phyloP scores from a whole-genome alignment of 2,797 vertebrate genomes.

The Acestrorhynchus altus region DNA sequence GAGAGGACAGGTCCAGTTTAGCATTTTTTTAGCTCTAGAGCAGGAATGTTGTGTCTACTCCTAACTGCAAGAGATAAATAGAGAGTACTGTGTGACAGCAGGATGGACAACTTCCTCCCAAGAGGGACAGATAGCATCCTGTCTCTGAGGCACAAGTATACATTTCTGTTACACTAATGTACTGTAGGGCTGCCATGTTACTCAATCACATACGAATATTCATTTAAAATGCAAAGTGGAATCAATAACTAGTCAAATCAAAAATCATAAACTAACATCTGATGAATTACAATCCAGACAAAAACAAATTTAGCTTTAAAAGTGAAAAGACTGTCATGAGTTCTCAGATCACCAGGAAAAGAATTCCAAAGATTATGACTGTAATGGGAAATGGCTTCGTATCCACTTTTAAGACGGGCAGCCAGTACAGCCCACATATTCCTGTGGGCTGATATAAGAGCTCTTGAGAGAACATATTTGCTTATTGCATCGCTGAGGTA shows the following conservation, averaged over 20 bases:
- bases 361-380: neutral
- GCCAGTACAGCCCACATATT: neutral
- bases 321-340: neutral
- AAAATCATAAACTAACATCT: too few species aligned
- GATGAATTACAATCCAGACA: too few species aligned
- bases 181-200: neutral
- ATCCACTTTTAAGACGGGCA: neutral
- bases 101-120: slow-evolving; percentile 19
- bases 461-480: too few species aligned
- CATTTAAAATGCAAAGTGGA: too few species aligned
- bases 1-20: neutral
- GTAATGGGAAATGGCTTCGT: neutral
- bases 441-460: too few species aligned
- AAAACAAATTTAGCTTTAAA: too few species aligned
- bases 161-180: neutral
- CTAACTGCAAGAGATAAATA: slow-evolving; percentile 4
- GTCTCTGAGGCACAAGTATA: slow-evolving; percentile 1
- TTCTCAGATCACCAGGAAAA: neutral
- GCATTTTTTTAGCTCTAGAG: neutral
- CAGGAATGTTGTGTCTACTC: slow-evolving; percentile 22
- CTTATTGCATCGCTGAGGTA: too few species aligned
- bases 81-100: neutral
- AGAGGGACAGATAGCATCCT: slow-evolving; percentile 9
- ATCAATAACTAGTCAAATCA: too few species aligned
- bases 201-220: too few species aligned